phyloP scores from a whole-genome alignment of 2,888 invertebrate genomes.

The Hydrotaea diabolus region DNA sequence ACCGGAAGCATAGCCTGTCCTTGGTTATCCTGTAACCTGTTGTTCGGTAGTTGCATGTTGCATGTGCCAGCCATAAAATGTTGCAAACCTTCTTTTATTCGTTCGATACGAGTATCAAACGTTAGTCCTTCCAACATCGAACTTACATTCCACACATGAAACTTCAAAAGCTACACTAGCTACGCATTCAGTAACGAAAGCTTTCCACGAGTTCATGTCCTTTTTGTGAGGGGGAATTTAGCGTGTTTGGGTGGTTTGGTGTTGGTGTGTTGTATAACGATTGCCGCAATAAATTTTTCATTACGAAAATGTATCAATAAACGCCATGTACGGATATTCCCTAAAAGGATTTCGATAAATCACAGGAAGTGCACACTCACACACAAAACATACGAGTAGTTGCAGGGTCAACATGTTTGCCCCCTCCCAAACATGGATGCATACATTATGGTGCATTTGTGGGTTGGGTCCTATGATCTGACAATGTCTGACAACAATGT shows the following conservation, averaged over 20 bases:
- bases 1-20: neutral
- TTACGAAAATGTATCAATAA: neutral
- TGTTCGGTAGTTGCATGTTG: constrained; percentile 26
- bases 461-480: no score
- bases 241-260: neutral
- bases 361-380: neutral
- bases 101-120: neutral
- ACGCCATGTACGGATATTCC: neutral
- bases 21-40: constrained; percentile 15
- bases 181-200: neutral
- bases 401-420: no score
- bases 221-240: constrained; percentile 4
- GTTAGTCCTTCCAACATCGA: no score
- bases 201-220: neutral
- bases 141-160: constrained; percentile 12
- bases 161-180: neutral
- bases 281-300: neutral
- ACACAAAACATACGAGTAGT: no score
- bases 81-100: neutral
- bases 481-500: no score
- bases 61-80: neutral
- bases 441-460: neutral
- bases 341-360: neutral
- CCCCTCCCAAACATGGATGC: no score
- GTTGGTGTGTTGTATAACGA: constrained; percentile 2